Conservation (phyloP, 2,797 vertebrate genomes). For the Gadopsis marmoratus region DNA sequence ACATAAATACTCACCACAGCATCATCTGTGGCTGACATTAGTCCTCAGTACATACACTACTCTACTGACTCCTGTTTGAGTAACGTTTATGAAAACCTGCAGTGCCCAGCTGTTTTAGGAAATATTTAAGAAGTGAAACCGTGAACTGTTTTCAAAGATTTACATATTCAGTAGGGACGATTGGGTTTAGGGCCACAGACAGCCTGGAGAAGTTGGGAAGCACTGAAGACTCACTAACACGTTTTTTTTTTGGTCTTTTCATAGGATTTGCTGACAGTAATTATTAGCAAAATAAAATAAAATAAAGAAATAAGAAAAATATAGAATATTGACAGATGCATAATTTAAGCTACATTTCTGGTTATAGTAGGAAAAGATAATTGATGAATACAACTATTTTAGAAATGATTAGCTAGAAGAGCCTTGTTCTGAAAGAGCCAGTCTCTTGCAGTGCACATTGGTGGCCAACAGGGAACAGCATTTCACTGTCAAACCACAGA, state of each 20-base stretch:
- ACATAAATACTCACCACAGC: not conserved
- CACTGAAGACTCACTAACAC: no score
- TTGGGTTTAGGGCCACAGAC: not conserved
- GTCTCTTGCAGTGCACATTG: constrained; percentile 9
- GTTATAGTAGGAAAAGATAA: not conserved
- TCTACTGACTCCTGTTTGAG: not conserved
- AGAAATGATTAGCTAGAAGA: not conserved
- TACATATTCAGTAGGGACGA: not conserved
- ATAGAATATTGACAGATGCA: not conserved
- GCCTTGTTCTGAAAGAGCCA: not conserved
- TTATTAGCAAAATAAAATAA: not conserved
- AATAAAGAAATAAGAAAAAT: not conserved
- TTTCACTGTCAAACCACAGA: constrained; percentile 32
- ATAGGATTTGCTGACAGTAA: not conserved
- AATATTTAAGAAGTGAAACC: not conserved
- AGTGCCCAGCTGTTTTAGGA: not conserved
- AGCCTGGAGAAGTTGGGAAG: not conserved
- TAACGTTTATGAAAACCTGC: not conserved
- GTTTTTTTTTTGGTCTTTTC: not conserved
- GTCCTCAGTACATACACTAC: not conserved
- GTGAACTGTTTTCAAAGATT: not conserved
- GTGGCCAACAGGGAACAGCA: constrained; percentile 52
- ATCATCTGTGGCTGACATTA: not conserved
- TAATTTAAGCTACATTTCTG: not conserved
- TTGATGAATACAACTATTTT: not conserved